Conservation (phyloP, 2,113 vertebrate species). For the Pseudopodoces humilis region DNA sequence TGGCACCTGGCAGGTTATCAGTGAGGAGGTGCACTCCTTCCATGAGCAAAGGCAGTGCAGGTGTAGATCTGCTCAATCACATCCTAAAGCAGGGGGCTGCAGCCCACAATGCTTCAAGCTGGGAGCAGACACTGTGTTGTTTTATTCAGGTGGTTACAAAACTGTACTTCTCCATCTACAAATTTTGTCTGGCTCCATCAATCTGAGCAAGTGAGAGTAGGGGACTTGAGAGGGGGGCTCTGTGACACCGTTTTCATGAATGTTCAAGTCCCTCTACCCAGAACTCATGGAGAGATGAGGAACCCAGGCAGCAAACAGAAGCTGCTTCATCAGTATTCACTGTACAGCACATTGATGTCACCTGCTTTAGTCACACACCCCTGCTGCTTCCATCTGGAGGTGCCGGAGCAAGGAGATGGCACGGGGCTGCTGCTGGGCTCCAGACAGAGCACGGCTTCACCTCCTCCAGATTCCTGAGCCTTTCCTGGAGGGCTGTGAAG, state of each 20-base stretch:
- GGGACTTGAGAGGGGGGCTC: rapidly evolving
- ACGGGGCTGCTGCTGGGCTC: background rate
- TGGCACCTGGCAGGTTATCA: background rate
- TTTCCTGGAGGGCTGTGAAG: background rate
- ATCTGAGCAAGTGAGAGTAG: background rate
- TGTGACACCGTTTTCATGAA: background rate
- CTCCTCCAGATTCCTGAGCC: background rate
- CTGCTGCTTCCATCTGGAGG: background rate
- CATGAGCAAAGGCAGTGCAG: rapidly evolving
- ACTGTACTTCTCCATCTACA: rapidly evolving
- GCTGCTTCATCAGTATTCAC: background rate
- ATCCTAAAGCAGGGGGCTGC: background rate
- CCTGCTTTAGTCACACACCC: background rate
- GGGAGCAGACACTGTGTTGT: background rate
- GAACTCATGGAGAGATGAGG: background rate
- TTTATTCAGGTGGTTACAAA: background rate
- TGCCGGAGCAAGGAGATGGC: background rate
- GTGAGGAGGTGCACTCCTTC: background rate
- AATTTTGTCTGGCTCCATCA: background rate
- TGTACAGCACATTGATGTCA: background rate
- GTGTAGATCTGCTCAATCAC: rapidly evolving
- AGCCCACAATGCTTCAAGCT: background rate
- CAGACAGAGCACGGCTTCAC: background rate
- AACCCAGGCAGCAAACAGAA: background rate
- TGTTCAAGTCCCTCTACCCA: background rate